Base-by-base conservation (phyloP, 2,113 vertebrate genomes). In the Tetraodon nigroviridis region DNA sequence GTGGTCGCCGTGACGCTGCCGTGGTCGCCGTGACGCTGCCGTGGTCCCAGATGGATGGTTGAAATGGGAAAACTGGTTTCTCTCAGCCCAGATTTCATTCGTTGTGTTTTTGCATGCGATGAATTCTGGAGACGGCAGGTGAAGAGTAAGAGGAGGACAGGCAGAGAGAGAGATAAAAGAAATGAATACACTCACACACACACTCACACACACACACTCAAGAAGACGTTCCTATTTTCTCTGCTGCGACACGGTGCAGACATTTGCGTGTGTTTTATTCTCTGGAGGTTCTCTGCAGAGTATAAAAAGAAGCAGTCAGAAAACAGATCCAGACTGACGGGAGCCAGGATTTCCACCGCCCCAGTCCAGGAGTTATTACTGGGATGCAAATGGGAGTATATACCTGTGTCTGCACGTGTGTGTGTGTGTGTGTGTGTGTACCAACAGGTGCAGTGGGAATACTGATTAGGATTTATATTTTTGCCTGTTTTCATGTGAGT, bases 391-490 rank as follows among this genome's bases (percentile, higher is more conserved):
- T 55, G 44, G 8, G 44, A 22, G 50, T 42, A 44, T 62, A 54
- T 69, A 42, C 18, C 7, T 16, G 44, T 45, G 44, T 45, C 47
- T 44, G 48, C 15, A 58, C 45, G 21, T 24, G 37, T 55, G 18
- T 27, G 8, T 44, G 53, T 46, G 15, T 22, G 7, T 41, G 51
- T 44, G 15, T 44, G 7, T 54, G 22, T 19, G 5, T 50, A 7
- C 2, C n/a, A 41, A 41, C 20, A 22, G 6, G 11, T 54, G 58
- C 21, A 51, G 50, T 54, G 69, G 42, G 57, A 68, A 40, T 46
- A 52, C 4, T 53, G 27, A 67, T 71, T 49, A 48, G 3, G 32
- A 68, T 61, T 55, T 63, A 13, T 50, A 50, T 29, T 55, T 58
- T 59, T 8, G 19, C 64, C 20, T 58, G 42, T 18, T 52, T 40